A percentile compares a stretch with the other conserved stretches of the same genome.
Conservation (phyloP, 2,888 invertebrate genomes). For the Pogonocherus hispidulus region DNA sequence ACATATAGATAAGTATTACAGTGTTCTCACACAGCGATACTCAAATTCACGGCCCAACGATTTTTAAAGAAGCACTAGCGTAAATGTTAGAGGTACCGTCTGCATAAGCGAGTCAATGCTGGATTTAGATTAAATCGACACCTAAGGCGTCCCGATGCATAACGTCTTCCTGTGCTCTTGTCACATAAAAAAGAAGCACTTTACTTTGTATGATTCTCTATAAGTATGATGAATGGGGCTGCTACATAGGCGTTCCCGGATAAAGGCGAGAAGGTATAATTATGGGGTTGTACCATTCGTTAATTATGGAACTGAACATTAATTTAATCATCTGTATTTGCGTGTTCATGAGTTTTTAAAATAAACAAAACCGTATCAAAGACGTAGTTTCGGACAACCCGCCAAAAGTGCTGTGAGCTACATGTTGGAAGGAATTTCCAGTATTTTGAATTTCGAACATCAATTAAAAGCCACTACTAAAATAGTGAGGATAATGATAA, state of each 20-base stretch:
- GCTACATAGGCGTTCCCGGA: neutral
- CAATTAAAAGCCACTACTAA: too few relatives aligned
- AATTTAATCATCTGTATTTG: too few relatives aligned
- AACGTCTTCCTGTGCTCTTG: slow-evolving; percentile 55
- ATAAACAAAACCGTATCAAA: too few relatives aligned
- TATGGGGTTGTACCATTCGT: too few relatives aligned
- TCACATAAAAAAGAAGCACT: slow-evolving; percentile 48
- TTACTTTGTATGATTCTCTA: slow-evolving; percentile 41
- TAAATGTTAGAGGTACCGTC: slow-evolving; percentile 8
- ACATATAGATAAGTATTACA: neutral
- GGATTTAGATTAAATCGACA: slow-evolving; percentile 57
- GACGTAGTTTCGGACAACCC: too few relatives aligned
- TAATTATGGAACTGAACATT: too few relatives aligned
- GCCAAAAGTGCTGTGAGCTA: too few relatives aligned
- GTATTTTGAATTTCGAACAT: too few relatives aligned
- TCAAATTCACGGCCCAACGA: slow-evolving; percentile 19
- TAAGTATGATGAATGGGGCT: slow-evolving; percentile 50
- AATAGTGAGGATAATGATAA: too few relatives aligned
- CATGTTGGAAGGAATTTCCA: too few relatives aligned
- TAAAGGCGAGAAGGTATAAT: too few relatives aligned
- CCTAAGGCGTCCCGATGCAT: slow-evolving; percentile 52
- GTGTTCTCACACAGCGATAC: slow-evolving; percentile 5
- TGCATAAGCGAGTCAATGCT: slow-evolving; percentile 35
- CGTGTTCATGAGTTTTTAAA: too few relatives aligned
- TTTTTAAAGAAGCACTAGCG: slow-evolving; percentile 6